Conservation (phyloP, 2,888 invertebrate genomes). For the Euspilapteryx auroguttella region DNA sequence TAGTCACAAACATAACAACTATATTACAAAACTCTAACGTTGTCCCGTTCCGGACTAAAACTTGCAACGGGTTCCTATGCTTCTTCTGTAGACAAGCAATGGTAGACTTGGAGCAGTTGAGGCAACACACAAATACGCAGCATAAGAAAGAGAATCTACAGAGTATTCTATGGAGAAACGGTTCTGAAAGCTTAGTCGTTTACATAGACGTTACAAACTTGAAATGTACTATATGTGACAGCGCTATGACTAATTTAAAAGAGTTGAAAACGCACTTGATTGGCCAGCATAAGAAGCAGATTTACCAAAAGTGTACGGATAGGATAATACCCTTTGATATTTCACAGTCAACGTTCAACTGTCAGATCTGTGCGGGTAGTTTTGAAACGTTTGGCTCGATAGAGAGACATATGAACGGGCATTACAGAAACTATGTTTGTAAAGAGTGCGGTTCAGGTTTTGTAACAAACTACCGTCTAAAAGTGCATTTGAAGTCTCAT, state of each 20-base stretch:
- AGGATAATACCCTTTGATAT: constrained; percentile 18
- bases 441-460: constrained; percentile 19
- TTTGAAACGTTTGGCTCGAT: constrained; percentile 12
- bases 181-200: constrained; percentile 14
- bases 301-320: constrained; percentile 13
- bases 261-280: constrained; percentile 15
- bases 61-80: constrained; percentile 15
- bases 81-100: constrained; percentile 16
- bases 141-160: constrained; percentile 10
- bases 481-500: constrained; percentile 20
- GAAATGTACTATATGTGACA: constrained; percentile 15
- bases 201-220: constrained; percentile 18
- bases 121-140: constrained; percentile 10
- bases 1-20: constrained; percentile 14
- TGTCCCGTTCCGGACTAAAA: constrained; percentile 17
- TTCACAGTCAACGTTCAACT: constrained; percentile 11
- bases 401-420: constrained; percentile 12
- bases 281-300: constrained; percentile 12
- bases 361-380: constrained; percentile 12
- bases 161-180: constrained; percentile 12
- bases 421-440: constrained; percentile 14
- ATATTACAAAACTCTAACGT: constrained; percentile 16
- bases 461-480: constrained; percentile 25
- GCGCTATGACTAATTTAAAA: constrained; percentile 10
- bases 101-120: constrained; percentile 11